These are phyloP conservation scores for Carcinoscorpius rotundicauda DNA, from an alignment of 1,140 invertebrate genomes.

Conservation along the genomic window DNA sequence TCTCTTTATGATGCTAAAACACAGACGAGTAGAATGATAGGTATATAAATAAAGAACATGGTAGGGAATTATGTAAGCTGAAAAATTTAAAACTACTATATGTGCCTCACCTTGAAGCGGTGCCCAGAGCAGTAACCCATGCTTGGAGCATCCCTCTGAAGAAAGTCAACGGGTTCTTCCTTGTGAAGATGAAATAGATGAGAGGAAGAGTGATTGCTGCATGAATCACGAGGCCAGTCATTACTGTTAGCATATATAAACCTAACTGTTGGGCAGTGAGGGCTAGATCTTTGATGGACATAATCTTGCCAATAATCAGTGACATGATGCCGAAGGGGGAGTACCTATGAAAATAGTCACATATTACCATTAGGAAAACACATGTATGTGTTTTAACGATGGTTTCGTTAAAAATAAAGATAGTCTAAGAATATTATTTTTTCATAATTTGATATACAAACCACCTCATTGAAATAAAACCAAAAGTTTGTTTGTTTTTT, in stretches of 20 bases:
- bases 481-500: too few species aligned
- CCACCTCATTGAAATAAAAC: too few species aligned
- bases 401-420: too few species aligned
- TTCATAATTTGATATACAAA: too few species aligned
- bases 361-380: too few species aligned
- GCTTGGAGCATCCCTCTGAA: conserved; percentile 46
- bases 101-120: conserved; percentile 43
- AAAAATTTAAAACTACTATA: neutral
- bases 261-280: conserved; percentile 42
- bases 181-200: conserved; percentile 40
- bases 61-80: too few species aligned
- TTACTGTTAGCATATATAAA: conserved; percentile 41
- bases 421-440: too few species aligned
- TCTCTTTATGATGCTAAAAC: too few species aligned
- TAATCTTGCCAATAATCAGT: conserved; percentile 45
- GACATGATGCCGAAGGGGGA: conserved; percentile 49
- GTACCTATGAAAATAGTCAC: conserved; percentile 34
- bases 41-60: too few species aligned
- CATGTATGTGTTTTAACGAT: too few species aligned
- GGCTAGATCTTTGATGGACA: conserved; percentile 42
- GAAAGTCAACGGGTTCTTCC: conserved; percentile 44
- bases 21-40: too few species aligned
- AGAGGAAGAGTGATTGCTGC: conserved; percentile 39
- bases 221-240: conserved; percentile 43
- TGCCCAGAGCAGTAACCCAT: conserved; percentile 46